Evolutionary conservation across 2,113 vertebrate species (phyloP).

Genomic region (Lophura nycthemera): DNA sequence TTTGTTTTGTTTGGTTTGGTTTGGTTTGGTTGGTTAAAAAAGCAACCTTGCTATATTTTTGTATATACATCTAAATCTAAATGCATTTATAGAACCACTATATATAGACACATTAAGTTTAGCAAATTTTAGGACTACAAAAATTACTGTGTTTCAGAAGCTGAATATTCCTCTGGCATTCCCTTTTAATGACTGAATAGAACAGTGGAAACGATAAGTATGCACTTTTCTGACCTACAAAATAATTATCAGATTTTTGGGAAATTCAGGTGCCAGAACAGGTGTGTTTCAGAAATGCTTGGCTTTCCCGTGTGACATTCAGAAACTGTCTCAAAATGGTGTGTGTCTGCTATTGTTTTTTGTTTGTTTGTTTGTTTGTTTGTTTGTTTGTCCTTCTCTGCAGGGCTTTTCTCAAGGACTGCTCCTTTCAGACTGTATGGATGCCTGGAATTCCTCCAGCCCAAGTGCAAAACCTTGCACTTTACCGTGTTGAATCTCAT

Average conservation of each 20-base stretch:
- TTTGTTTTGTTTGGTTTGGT: no score
- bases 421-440: no score
- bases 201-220: not conserved
- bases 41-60: not conserved
- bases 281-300: not conserved
- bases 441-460: no score
- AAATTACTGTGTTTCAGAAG: not conserved
- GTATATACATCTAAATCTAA: not conserved
- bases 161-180: not conserved
- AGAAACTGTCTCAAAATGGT: not conserved
- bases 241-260: not conserved
- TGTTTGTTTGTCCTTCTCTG: no score
- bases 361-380: not conserved
- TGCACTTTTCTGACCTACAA: not conserved
- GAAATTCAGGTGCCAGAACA: not conserved
- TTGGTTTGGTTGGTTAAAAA: not conserved
- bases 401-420: no score
- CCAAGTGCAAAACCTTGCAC: no score
- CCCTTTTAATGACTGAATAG: not conserved
- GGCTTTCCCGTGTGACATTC: not conserved
- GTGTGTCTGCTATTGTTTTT: not conserved
- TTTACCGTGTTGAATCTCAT: no score
- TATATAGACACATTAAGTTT: not conserved
- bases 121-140: not conserved
- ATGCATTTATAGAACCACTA: not conserved